Evolutionary conservation across 2,797 vertebrate species (phyloP).

Genomic region (Merluccius polli): DNA sequence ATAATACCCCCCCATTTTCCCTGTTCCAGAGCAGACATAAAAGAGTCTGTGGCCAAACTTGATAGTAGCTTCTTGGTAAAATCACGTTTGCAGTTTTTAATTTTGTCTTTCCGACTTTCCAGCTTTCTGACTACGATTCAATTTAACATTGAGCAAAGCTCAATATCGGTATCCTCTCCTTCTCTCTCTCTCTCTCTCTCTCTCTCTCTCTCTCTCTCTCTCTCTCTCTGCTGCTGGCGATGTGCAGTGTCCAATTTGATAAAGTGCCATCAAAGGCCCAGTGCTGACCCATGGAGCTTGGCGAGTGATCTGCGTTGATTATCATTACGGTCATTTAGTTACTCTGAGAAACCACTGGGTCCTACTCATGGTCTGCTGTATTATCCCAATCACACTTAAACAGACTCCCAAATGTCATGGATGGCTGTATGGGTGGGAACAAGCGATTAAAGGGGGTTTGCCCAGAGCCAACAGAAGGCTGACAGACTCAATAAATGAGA

Average conservation of each 20-base stretch:
- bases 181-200: conserved; percentile 19
- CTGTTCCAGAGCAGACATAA: conserved; percentile 43
- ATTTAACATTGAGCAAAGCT: conserved; percentile 49
- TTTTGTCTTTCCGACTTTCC: conserved; percentile 50
- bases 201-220: background rate
- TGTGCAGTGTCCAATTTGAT: conserved; percentile 42
- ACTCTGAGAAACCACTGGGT: conserved; percentile 30
- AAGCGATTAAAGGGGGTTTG: conserved; percentile 58
- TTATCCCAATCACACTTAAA: conserved; percentile 51
- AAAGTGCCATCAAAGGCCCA: conserved; percentile 47
- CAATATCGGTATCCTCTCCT: conserved; percentile 25
- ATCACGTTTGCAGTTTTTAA: conserved; percentile 46
- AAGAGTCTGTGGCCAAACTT: conserved; percentile 47
- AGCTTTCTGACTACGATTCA: conserved; percentile 50
- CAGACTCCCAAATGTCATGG: conserved; percentile 48
- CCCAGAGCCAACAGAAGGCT: conserved; percentile 50
- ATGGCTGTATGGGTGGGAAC: conserved; percentile 49
- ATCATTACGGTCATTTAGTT: conserved; percentile 49
- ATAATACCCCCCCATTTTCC: conserved; percentile 44
- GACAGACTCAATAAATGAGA: conserved; percentile 29
- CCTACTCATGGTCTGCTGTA: conserved; percentile 35
- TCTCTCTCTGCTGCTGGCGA: conserved; percentile 23
- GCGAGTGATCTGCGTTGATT: conserved; percentile 41
- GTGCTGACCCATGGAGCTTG: conserved; percentile 34
- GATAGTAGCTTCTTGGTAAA: conserved; percentile 57